Evolutionary conservation across 2,888 invertebrate genomes (phyloP).

Genomic region (Argyra leucocephala): DNA sequence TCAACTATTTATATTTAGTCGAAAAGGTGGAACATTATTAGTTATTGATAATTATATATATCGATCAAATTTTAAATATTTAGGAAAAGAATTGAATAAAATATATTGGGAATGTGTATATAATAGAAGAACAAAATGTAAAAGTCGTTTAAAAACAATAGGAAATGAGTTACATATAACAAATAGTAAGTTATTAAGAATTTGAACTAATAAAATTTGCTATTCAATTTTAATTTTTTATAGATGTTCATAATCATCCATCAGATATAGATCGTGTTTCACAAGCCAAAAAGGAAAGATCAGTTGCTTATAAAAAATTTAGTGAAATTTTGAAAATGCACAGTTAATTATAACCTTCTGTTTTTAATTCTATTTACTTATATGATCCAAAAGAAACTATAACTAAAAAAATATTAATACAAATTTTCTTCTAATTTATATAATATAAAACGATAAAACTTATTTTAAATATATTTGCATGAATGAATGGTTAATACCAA

Average conservation of each 20-base stretch:
- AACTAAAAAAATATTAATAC: too few relatives aligned
- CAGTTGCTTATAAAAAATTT: not conserved
- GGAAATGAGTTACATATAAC: slow-evolving; percentile 41
- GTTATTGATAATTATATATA: slow-evolving; percentile 41
- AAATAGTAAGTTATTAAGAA: slow-evolving; percentile 32
- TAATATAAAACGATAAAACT: too few relatives aligned
- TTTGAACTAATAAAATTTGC: not conserved
- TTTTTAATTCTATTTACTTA: too few relatives aligned
- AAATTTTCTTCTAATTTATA: too few relatives aligned
- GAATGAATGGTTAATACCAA: too few relatives aligned
- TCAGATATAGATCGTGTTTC: not conserved
- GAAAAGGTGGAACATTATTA: slow-evolving; percentile 41
- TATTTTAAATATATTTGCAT: too few relatives aligned
- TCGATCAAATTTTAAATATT: slow-evolving; percentile 41
- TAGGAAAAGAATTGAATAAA: slow-evolving; percentile 37
- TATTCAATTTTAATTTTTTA: not conserved
- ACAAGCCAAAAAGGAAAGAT: not conserved
- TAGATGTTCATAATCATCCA: not conserved
- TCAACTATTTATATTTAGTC: slow-evolving; percentile 40
- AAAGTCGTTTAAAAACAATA: slow-evolving; percentile 41
- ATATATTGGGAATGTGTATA: slow-evolving; percentile 44
- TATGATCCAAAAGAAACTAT: too few relatives aligned
- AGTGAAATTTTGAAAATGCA: not conserved
- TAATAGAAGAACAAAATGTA: slow-evolving; percentile 42
- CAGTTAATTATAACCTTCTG: not conserved